Base-by-base conservation (phyloP, 2,113 vertebrate genomes). In the Malaclemys terrapin region DNA sequence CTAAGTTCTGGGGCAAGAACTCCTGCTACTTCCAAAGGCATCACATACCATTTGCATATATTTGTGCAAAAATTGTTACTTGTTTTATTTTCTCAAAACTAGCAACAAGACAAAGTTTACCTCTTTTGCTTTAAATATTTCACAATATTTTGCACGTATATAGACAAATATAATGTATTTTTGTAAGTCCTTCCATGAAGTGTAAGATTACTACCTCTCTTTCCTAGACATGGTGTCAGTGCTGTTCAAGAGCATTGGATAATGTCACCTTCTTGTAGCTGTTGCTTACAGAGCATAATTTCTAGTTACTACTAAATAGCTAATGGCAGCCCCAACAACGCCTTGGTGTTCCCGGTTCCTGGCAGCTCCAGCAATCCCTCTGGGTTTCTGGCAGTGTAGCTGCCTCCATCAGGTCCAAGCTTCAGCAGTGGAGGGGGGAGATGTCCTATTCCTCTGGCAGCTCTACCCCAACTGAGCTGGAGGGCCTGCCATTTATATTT, bases 41-140 rank as follows among this genome's bases (percentile, higher is more conserved):
- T 57, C 82, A 4, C 0, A 0, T 62, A 1, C 76, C 10, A 13
- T 85, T 85, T 84, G 2, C 47, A 87, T 72, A 9, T 57, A 65
- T 83, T 94, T 90, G 45, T 91, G 38, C 53, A 91, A 13, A 45
- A 83, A 62, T 29, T 89, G 5, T 62, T 82, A 42, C 45, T 52
- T 50, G 29, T 52, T 53, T 56, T 83, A 82, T 53, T 29, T 1
- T 47, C 14, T 83, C 78, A 50, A 84, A 65, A 3, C 47, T 87
- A 82, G 19, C 87, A 91, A 54, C 9, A 85, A 82, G 49, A 1
- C 0, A 0, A 53, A 54, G 19, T 84, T 92, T 94, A 45, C 59
- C 81, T 1, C 79, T 29, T 17, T 95, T 90, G 20, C 31, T 54
- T 72, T n/a, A n/a, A 35, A 72, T 72, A 20, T 72, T 38, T 72